These are phyloP conservation scores for Harpagifer antarcticus DNA, from an alignment of 2,797 vertebrate species.

Conservation along the genomic window DNA sequence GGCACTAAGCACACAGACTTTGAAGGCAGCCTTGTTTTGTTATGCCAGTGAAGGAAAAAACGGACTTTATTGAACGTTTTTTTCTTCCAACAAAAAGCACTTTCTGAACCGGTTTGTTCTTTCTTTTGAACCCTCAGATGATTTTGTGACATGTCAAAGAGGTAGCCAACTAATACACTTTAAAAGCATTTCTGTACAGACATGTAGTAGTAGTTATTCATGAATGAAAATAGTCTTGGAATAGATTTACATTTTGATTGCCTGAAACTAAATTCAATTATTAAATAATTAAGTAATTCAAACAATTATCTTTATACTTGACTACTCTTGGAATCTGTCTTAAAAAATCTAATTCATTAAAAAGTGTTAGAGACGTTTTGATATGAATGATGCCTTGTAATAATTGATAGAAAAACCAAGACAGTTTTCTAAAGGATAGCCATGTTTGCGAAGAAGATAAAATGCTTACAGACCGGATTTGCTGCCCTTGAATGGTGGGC, in stretches of 20 bases:
- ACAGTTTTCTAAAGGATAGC: slow-evolving; percentile 6
- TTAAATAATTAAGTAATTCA: background rate
- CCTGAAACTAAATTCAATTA: background rate
- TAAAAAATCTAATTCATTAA: too few relatives aligned
- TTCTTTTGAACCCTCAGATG: background rate
- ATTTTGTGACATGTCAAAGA: background rate
- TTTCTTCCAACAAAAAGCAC: background rate
- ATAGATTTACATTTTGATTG: background rate
- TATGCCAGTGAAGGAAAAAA: background rate
- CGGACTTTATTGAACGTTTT: background rate
- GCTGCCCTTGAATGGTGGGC: slow-evolving; percentile 47
- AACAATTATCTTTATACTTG: background rate
- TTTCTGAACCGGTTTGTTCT: background rate
- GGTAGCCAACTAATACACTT: background rate
- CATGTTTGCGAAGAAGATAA: slow-evolving; percentile 40
- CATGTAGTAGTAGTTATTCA: background rate
- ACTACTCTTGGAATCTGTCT: background rate
- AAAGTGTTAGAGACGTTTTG: background rate
- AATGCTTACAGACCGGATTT: slow-evolving; percentile 67
- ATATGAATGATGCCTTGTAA: slow-evolving; percentile 18
- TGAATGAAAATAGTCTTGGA: background rate
- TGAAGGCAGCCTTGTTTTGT: background rate
- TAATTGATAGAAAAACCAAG: slow-evolving; percentile 11
- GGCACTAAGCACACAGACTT: background rate
- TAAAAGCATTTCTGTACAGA: background rate